Evolutionary conservation across 2,797 vertebrate genomes (phyloP).

Genomic region (Fistularia tabacaria): DNA sequence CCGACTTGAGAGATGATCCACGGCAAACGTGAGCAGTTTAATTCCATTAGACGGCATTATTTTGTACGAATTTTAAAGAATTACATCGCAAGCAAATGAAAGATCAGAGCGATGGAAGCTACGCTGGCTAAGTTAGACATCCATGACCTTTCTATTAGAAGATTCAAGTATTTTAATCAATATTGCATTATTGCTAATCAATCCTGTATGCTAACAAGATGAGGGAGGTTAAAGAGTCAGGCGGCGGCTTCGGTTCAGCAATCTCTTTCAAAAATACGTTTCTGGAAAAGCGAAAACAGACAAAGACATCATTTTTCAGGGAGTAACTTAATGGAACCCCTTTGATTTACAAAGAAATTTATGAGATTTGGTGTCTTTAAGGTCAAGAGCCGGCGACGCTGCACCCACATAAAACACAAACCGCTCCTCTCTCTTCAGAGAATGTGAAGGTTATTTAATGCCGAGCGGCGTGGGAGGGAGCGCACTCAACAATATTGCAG

Average conservation of each 20-base stretch:
- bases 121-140: neutral
- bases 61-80: too few species aligned
- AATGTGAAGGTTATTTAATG: neutral
- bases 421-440: neutral
- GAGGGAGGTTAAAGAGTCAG: constrained; percentile 11
- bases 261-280: constrained; percentile 4
- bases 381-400: constrained; percentile 17
- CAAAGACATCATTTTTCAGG: neutral
- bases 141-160: neutral
- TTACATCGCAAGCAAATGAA: too few species aligned
- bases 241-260: constrained; percentile 9
- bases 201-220: constrained; percentile 37
- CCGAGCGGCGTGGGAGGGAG: neutral
- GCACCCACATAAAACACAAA: constrained; percentile 22
- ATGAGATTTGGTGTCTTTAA: constrained; percentile 25
- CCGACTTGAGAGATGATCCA: too few species aligned
- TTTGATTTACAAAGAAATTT: constrained; percentile 26
- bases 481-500: constrained; percentile 2
- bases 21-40: too few species aligned
- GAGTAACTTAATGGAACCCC: neutral
- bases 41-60: too few species aligned
- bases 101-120: too few species aligned
- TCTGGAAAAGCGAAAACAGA: constrained; percentile 10
- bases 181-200: constrained; percentile 37
- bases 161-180: constrained; percentile 27